Conservation (phyloP, 2,797 vertebrate species). For the Cryptoprocta ferox region DNA sequence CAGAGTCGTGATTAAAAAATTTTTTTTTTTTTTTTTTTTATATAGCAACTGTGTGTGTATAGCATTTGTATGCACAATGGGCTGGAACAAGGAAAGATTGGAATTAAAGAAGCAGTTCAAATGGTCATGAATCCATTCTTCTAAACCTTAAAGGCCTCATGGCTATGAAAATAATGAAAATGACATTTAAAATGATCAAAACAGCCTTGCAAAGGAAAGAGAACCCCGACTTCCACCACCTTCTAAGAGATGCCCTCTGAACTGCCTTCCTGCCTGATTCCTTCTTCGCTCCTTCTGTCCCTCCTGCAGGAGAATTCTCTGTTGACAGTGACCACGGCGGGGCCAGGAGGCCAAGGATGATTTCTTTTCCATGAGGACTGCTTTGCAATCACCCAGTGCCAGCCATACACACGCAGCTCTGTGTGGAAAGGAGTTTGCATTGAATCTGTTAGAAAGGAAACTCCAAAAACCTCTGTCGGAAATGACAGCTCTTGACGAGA, state of each 20-base stretch:
- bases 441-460: slow-evolving; percentile 80
- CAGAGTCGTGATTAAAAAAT: slow-evolving; percentile 2
- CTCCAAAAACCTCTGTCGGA: slow-evolving; percentile 80
- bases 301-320: slow-evolving; percentile 45
- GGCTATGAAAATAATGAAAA: slow-evolving; percentile 74
- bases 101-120: slow-evolving; percentile 68
- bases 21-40: not conserved
- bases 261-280: not conserved
- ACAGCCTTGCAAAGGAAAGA: slow-evolving; percentile 66
- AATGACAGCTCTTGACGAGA: slow-evolving; percentile 87
- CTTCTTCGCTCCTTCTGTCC: slow-evolving; percentile 34
- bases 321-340: not conserved
- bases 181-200: slow-evolving; percentile 78
- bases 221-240: not conserved
- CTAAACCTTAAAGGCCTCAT: slow-evolving; percentile 60
- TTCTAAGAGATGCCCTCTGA: slow-evolving; percentile 65
- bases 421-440: slow-evolving; percentile 59
- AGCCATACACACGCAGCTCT: slow-evolving; percentile 8
- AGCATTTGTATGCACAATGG: slow-evolving; percentile 44
- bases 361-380: slow-evolving; percentile 32
- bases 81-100: slow-evolving; percentile 1
- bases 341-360: slow-evolving; percentile 64
- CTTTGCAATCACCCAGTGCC: slow-evolving; percentile 59
- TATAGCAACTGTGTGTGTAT: not conserved
- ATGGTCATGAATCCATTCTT: slow-evolving; percentile 58